Percentiles rank a stretch among this genome's conserved stretches.
Conservation (phyloP, 2,113 vertebrate genomes). For the Falcunculus frontatus region DNA sequence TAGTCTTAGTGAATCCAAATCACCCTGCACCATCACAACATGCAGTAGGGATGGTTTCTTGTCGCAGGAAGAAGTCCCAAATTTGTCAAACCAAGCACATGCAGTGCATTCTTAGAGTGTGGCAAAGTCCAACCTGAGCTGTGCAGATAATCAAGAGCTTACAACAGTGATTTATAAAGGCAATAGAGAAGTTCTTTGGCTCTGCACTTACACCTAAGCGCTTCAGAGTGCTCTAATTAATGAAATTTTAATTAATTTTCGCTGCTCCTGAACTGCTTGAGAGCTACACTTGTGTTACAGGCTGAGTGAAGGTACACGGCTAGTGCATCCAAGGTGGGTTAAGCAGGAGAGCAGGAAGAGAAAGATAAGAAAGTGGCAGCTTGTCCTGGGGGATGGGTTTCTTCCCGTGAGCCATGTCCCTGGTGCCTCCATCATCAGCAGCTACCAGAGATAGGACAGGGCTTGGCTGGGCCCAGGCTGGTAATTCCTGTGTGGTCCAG, state of each 20-base stretch:
- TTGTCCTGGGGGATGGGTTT: neutral
- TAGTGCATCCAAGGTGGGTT: neutral
- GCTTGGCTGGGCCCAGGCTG: neutral
- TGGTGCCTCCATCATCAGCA: rapidly evolving
- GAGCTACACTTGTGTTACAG: neutral
- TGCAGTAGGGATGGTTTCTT: neutral
- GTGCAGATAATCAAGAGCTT: neutral
- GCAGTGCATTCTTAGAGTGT: neutral
- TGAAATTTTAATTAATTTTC: neutral
- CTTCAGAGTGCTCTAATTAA: neutral
- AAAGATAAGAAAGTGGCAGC: neutral
- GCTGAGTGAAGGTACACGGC: neutral
- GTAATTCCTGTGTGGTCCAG: neutral
- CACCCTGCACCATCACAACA: neutral
- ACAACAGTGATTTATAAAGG: neutral
- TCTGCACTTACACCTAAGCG: neutral
- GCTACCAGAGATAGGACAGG: neutral
- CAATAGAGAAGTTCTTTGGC: neutral
- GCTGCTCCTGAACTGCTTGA: neutral
- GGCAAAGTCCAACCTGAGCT: neutral
- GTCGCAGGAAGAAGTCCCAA: neutral
- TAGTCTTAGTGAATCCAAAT: neutral
- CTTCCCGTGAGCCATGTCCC: neutral
- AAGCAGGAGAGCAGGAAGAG: neutral
- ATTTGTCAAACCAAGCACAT: neutral